Evolutionary conservation across 2,888 invertebrate species (phyloP).

Genomic region (Habrosyne pyritoides): DNA sequence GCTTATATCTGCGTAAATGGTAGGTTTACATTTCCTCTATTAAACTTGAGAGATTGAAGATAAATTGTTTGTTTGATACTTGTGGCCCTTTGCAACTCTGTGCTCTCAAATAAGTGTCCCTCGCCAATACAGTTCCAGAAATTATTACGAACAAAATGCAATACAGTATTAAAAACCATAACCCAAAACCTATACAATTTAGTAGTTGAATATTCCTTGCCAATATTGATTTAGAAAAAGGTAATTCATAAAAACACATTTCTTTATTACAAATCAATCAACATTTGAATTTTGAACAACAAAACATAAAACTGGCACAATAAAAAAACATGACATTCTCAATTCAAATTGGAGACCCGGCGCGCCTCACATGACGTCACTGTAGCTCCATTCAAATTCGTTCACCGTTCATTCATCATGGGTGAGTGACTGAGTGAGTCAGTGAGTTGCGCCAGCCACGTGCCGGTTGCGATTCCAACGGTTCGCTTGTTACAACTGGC

Average conservation of each 20-base stretch:
- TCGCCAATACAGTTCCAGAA: no score
- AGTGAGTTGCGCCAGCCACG: conserved; percentile 26
- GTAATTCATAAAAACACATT: no score
- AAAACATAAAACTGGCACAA: background rate
- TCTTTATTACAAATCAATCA: no score
- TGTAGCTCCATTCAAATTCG: conserved; percentile 20
- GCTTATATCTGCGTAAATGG: conserved; percentile 4
- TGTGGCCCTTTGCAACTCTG: no score
- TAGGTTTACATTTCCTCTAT: background rate
- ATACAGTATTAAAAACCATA: no score
- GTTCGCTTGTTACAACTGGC: conserved; percentile 22
- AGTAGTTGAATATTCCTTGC: no score
- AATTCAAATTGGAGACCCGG: conserved; percentile 4
- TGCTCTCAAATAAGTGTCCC: no score
- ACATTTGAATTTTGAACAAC: background rate
- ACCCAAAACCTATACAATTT: no score
- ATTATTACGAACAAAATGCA: no score
- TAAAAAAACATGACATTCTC: background rate
- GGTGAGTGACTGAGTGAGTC: conserved; percentile 23
- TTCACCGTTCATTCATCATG: conserved; percentile 25
- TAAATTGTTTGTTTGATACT: background rate
- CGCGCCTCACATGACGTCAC: conserved; percentile 5
- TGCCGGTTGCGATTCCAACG: conserved; percentile 18
- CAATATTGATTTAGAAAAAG: no score
- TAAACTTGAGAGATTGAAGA: background rate